Evolutionary conservation across 1,140 invertebrate species (phyloP).

Genomic region (Drosophila equinoxialis): DNA sequence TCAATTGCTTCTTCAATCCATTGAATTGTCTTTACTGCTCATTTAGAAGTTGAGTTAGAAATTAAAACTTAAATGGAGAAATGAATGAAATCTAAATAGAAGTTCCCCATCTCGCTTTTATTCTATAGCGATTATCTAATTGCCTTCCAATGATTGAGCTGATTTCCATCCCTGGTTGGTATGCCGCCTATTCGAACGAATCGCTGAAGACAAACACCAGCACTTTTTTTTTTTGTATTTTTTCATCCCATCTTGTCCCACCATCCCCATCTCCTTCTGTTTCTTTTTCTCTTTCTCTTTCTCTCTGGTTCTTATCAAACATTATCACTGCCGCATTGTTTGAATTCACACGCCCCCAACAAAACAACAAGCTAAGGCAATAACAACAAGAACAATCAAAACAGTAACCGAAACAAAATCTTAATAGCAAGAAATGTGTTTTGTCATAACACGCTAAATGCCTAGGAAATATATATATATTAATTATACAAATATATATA

Average conservation of each 20-base stretch:
- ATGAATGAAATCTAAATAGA: too few relatives aligned
- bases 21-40: too few relatives aligned
- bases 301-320: constrained; percentile 51
- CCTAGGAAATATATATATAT: constrained; percentile 15
- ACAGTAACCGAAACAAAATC: constrained; percentile 30
- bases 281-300: background rate
- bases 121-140: too few relatives aligned
- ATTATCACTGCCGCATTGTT: constrained; percentile 77
- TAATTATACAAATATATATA: constrained; percentile 23
- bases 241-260: background rate
- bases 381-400: constrained; percentile 27
- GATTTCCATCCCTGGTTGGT: constrained; percentile 25
- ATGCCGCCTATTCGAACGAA: constrained; percentile 8
- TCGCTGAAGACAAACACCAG: constrained; percentile 40
- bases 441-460: constrained; percentile 38
- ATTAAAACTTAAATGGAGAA: too few relatives aligned
- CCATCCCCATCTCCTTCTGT: constrained; percentile 9
- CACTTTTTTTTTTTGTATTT: constrained; percentile 23
- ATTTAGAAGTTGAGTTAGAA: too few relatives aligned
- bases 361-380: constrained; percentile 21
- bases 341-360: constrained; percentile 73
- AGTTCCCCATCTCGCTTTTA: too few relatives aligned
- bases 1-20: too few relatives aligned
- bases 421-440: constrained; percentile 29
- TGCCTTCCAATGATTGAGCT: background rate